Percentiles rank a stretch among this genome's conserved stretches.
Evolutionary conservation across 2,888 invertebrate genomes (phyloP).

Genomic region (Caenorhabditis sp.): DNA sequence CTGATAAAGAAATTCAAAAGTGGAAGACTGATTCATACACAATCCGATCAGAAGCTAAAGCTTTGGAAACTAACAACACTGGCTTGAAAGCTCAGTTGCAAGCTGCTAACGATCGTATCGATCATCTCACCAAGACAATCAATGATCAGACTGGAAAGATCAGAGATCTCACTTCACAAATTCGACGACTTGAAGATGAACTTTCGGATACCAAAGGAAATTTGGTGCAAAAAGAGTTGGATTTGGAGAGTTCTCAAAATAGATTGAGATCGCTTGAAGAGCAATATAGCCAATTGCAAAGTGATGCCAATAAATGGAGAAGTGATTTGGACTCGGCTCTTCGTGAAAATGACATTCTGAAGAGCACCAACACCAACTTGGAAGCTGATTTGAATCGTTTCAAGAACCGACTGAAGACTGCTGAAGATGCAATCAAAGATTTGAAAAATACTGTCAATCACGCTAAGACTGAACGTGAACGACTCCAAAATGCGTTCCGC

Average conservation of each 20-base stretch:
- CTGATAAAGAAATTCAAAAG: slow-evolving; percentile 69
- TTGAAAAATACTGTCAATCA: slow-evolving; percentile 54
- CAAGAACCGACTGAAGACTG: slow-evolving; percentile 55
- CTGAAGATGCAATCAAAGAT: slow-evolving; percentile 63
- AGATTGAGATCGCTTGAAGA: slow-evolving; percentile 64
- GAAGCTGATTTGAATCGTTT: slow-evolving; percentile 59
- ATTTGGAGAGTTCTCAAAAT: slow-evolving; percentile 63
- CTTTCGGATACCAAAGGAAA: slow-evolving; percentile 59
- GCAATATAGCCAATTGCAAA: slow-evolving; percentile 58
- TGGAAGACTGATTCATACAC: slow-evolving; percentile 69
- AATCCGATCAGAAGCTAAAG: slow-evolving; percentile 64
- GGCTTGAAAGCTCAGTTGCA: slow-evolving; percentile 66
- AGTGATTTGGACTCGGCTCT: slow-evolving; percentile 53
- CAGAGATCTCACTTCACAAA: slow-evolving; percentile 64
- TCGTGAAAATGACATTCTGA: slow-evolving; percentile 62
- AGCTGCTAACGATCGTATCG: slow-evolving; percentile 62
- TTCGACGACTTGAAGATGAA: slow-evolving; percentile 69
- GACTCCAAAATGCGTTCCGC: slow-evolving; percentile 65
- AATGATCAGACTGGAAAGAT: slow-evolving; percentile 66
- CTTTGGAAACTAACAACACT: slow-evolving; percentile 63
- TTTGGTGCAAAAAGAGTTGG: slow-evolving; percentile 59
- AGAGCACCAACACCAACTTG: slow-evolving; percentile 56
- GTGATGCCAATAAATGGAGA: slow-evolving; percentile 57
- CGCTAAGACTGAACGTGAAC: slow-evolving; percentile 63
- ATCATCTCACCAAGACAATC: slow-evolving; percentile 65